Conservation (phyloP, 2,888 invertebrate species). For the Sarcophaga variegata region DNA sequence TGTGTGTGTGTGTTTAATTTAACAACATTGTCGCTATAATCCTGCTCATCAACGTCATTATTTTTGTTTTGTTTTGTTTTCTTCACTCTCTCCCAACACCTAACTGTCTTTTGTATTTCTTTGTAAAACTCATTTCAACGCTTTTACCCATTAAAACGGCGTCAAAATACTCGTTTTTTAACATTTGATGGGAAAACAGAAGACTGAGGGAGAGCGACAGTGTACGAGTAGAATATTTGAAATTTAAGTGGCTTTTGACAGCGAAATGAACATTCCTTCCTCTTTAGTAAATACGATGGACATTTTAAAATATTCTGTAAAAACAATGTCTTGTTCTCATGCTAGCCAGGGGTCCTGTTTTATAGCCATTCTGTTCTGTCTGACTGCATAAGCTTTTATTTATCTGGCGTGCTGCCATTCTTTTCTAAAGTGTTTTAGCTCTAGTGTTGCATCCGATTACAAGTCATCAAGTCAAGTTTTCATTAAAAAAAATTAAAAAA, state of each 20-base stretch:
- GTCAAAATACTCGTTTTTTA: conserved; percentile 30
- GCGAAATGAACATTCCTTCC: not conserved
- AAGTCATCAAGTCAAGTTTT: not conserved
- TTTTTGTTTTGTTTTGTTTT: conserved; percentile 8
- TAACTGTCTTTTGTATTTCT: not conserved
- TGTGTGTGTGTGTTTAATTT: too few species aligned
- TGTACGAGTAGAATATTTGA: not conserved
- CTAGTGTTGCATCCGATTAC: not conserved
- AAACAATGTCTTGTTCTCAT: not conserved
- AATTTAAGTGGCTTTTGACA: not conserved
- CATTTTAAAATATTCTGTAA: not conserved
- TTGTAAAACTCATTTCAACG: not conserved
- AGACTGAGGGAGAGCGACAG: not conserved
- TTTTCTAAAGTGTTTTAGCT: too few species aligned
- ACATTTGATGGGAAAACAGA: not conserved
- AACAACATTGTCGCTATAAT: conserved; percentile 12
- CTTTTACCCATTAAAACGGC: conserved; percentile 37
- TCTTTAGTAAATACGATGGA: not conserved
- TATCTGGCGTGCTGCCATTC: not conserved
- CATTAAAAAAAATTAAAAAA: not conserved
- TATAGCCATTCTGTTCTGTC: not conserved
- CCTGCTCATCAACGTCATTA: conserved; percentile 27
- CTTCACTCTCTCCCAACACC: not conserved
- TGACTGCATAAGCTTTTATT: not conserved
- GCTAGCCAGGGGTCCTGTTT: not conserved